phyloP scores from a whole-genome alignment of 2,888 invertebrate species.

The Erpobdella octoculata region DNA sequence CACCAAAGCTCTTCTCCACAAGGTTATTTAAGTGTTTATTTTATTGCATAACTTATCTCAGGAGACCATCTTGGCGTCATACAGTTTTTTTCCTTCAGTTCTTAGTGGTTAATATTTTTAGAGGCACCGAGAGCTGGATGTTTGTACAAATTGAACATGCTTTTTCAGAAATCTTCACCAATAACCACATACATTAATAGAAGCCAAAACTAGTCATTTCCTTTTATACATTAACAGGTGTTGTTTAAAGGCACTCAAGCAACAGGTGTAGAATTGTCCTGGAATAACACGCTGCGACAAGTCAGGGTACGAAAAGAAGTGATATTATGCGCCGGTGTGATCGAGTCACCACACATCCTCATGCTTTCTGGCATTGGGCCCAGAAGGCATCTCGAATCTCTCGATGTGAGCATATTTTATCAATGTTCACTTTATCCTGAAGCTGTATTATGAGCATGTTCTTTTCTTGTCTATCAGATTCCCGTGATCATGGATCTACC shows the following conservation, averaged over 20 bases:
- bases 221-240: slow-evolving; percentile 36
- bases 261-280: slow-evolving; percentile 43
- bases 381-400: slow-evolving; percentile 43
- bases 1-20: slow-evolving; percentile 42
- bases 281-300: slow-evolving; percentile 40
- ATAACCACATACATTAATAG: too few relatives aligned
- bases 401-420: slow-evolving; percentile 45
- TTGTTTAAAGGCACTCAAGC: slow-evolving; percentile 43
- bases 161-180: too few relatives aligned
- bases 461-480: slow-evolving; percentile 39
- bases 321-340: slow-evolving; percentile 50
- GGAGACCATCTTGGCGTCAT: too few relatives aligned
- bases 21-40: slow-evolving; percentile 38
- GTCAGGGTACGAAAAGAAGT: slow-evolving; percentile 45
- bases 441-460: too few relatives aligned
- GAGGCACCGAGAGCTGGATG: too few relatives aligned
- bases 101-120: too few relatives aligned
- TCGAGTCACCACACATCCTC: slow-evolving; percentile 50
- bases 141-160: too few relatives aligned
- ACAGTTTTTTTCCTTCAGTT: too few relatives aligned
- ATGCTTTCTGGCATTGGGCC: slow-evolving; percentile 52
- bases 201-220: too few relatives aligned
- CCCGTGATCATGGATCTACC: slow-evolving; percentile 44
- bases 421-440: too few relatives aligned
- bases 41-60: not conserved